Conservation (phyloP, 2,113 vertebrate genomes). For the Romanogobio albipinnatus region DNA sequence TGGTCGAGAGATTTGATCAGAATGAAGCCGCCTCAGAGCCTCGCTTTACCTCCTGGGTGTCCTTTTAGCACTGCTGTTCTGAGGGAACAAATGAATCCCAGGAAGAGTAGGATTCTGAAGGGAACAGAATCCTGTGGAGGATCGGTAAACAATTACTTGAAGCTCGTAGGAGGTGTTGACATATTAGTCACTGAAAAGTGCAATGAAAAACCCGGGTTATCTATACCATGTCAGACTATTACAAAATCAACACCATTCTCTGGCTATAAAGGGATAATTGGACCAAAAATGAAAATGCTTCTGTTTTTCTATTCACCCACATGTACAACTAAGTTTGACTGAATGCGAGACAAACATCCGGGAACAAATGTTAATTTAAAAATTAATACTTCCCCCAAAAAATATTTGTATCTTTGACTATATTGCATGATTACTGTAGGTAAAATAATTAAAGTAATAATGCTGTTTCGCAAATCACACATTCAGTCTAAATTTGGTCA, state of each 20-base stretch:
- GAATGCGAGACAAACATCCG: not conserved
- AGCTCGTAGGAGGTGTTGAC: not conserved
- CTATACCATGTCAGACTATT: not conserved
- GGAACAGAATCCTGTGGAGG: not conserved
- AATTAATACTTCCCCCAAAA: not conserved
- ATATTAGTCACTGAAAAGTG: not conserved
- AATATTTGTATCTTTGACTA: not conserved
- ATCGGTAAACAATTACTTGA: slow-evolving; percentile 14
- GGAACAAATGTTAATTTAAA: not conserved
- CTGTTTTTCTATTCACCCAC: not conserved
- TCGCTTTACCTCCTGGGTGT: slow-evolving; percentile 8
- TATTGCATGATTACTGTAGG: not conserved
- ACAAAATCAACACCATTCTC: not conserved
- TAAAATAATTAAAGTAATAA: not conserved
- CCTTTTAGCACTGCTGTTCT: not conserved
- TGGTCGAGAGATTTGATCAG: slow-evolving; percentile 51
- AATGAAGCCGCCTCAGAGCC: slow-evolving; percentile 12
- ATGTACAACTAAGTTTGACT: not conserved
- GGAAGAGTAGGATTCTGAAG: not conserved
- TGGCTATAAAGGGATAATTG: not conserved
- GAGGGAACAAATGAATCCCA: not conserved
- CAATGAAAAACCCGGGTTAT: not conserved
- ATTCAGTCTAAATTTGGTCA: not conserved
- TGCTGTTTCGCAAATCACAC: not conserved
- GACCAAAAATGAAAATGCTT: not conserved